These are phyloP conservation scores for Syngnathoides biaculeatus DNA, from an alignment of 2,113 vertebrate genomes.

Conservation along the genomic window DNA sequence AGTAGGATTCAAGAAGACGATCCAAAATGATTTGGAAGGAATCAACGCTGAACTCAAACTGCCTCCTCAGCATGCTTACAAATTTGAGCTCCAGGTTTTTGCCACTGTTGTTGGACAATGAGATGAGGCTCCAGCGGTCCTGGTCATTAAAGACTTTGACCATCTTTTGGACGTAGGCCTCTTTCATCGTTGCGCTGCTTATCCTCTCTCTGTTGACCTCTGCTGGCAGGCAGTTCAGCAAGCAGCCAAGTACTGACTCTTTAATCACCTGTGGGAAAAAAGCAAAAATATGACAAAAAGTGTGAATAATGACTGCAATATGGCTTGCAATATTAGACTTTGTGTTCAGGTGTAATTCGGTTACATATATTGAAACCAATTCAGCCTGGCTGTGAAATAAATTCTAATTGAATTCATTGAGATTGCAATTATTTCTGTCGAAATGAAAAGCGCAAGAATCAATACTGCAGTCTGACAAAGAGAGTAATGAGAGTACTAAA, in stretches of 20 bases:
- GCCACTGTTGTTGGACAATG: constrained; percentile 91
- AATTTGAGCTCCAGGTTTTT: constrained; percentile 97
- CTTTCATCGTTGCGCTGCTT: constrained; percentile 87
- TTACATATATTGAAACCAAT: constrained; percentile 7
- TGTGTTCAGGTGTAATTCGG: constrained; percentile 11
- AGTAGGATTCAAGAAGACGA: constrained; percentile 81
- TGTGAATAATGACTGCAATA: constrained; percentile 26
- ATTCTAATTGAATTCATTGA: constrained; percentile 14
- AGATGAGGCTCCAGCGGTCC: constrained; percentile 97
- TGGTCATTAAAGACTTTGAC: constrained; percentile 88
- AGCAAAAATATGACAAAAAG: constrained; percentile 37
- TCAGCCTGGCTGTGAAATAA: constrained; percentile 1
- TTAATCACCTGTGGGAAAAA: constrained; percentile 80
- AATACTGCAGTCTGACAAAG: constrained; percentile 2
- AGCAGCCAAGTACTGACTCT: constrained; percentile 85
- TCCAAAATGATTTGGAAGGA: constrained; percentile 95
- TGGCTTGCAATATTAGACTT: constrained; percentile 4
- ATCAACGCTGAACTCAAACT: constrained; percentile 98
- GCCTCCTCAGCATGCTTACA: constrained; percentile 83
- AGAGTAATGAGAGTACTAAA: neutral
- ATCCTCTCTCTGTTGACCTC: constrained; percentile 92
- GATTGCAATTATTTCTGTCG: constrained; percentile 17
- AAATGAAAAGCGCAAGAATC: constrained; percentile 14
- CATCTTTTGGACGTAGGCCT: constrained; percentile 97
- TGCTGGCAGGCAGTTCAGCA: constrained; percentile 86